Evolutionary conservation across 2,797 vertebrate species (phyloP).

Genomic region (Acropternis orthonyx): DNA sequence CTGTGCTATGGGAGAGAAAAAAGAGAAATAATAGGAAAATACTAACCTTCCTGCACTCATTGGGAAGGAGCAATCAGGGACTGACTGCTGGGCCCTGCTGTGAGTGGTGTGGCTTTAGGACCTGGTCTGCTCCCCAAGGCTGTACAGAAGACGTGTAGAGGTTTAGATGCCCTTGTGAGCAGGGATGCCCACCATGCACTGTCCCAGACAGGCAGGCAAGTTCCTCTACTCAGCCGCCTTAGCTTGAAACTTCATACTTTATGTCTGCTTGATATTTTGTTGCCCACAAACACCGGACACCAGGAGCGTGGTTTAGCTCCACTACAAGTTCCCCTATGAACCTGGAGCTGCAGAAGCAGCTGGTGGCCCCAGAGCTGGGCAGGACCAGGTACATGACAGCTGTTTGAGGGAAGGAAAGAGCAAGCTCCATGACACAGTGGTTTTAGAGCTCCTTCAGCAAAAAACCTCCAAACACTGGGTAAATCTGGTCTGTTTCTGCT

Average conservation of each 20-base stretch:
- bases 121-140: background rate
- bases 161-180: background rate
- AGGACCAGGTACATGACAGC: background rate
- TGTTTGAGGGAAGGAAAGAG: background rate
- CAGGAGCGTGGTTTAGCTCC: background rate
- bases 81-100: background rate
- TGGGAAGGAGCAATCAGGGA: background rate
- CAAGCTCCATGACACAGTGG: background rate
- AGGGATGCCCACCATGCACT: background rate
- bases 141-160: background rate
- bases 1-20: background rate
- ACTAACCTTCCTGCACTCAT: background rate
- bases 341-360: background rate
- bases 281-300: background rate
- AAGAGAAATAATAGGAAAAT: background rate
- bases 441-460: background rate
- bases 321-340: background rate
- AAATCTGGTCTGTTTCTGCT: background rate
- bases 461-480: fast-evolving
- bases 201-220: background rate
- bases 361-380: background rate
- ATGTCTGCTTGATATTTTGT: background rate
- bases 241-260: background rate
- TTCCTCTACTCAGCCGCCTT: background rate
- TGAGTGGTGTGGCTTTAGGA: fast-evolving